phyloP scores from a whole-genome alignment of 2,888 invertebrate genomes.

The Ferdinandea cuprea region DNA sequence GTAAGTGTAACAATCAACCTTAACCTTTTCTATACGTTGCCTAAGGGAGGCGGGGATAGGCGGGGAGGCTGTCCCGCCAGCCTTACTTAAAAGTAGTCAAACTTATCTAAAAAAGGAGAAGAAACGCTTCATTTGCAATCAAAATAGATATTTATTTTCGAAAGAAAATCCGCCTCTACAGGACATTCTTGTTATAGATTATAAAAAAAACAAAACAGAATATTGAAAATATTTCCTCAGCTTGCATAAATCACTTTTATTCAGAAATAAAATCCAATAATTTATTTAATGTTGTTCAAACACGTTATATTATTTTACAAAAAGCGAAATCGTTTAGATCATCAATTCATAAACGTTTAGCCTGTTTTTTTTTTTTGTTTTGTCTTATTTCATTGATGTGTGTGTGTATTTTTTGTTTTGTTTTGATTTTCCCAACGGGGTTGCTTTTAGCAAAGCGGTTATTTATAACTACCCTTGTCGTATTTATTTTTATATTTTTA shows the following conservation, averaged over 20 bases:
- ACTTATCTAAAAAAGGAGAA: no score
- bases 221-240: conserved; percentile 31
- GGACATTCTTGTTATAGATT: no score
- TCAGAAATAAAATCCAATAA: conserved; percentile 63
- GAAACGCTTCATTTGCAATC: no score
- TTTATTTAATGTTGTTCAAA: conserved; percentile 45
- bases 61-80: no score
- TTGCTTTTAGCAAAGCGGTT: conserved; percentile 71
- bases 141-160: not conserved
- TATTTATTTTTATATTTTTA: conserved; percentile 72
- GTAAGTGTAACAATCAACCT: no score
- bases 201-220: not conserved
- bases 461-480: conserved; percentile 28
- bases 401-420: conserved; percentile 73
- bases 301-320: conserved; percentile 69
- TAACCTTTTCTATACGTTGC: no score
- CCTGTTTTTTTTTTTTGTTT: conserved; percentile 50
- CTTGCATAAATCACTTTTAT: conserved; percentile 71
- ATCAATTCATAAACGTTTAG: conserved; percentile 20
- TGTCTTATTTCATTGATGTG: conserved; percentile 76
- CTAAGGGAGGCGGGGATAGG: no score
- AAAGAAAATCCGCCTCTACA: conserved; percentile 57
- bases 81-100: no score
- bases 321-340: conserved; percentile 64
- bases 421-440: conserved; percentile 64